phyloP scores from a whole-genome alignment of 1,140 invertebrate genomes.

The Thaumetopoea pityocampa region DNA sequence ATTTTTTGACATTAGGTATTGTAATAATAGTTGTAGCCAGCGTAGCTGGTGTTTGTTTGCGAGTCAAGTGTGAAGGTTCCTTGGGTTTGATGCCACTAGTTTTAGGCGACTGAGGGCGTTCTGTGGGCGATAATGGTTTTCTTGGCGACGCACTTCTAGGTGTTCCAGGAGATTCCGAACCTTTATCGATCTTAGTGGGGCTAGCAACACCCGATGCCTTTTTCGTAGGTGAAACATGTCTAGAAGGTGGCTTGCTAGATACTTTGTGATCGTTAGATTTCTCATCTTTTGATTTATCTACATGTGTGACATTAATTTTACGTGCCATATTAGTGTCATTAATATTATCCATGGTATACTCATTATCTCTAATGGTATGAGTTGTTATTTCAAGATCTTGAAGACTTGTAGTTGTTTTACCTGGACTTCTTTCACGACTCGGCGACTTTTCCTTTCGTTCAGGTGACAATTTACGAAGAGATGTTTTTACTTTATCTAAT shows the following conservation, averaged over 20 bases:
- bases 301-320: slow-evolving; percentile 17
- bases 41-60: slow-evolving; percentile 37
- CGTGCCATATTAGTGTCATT: slow-evolving; percentile 16
- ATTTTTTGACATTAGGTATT: slow-evolving; percentile 44
- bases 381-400: slow-evolving; percentile 28
- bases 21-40: slow-evolving; percentile 42
- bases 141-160: slow-evolving; percentile 55
- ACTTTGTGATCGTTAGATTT: slow-evolving; percentile 38
- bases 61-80: slow-evolving; percentile 36
- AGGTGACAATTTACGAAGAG: slow-evolving; percentile 51
- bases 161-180: slow-evolving; percentile 32
- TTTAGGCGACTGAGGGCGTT: slow-evolving; percentile 56
- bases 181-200: slow-evolving; percentile 31
- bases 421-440: slow-evolving; percentile 31
- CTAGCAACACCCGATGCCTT: slow-evolving; percentile 24
- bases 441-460: slow-evolving; percentile 39
- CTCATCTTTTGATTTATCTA: slow-evolving; percentile 26
- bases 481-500: slow-evolving; percentile 50
- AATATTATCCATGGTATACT: slow-evolving; percentile 14
- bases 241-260: slow-evolving; percentile 38
- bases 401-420: slow-evolving; percentile 31
- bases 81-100: slow-evolving; percentile 38
- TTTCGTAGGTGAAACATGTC: slow-evolving; percentile 59
- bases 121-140: slow-evolving; percentile 38
- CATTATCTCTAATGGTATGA: slow-evolving; percentile 18